A percentile compares a stretch with the other conserved stretches of the same genome.
phyloP scores from a whole-genome alignment of 2,888 invertebrate genomes.

The Cataglyphis altisquamis region DNA sequence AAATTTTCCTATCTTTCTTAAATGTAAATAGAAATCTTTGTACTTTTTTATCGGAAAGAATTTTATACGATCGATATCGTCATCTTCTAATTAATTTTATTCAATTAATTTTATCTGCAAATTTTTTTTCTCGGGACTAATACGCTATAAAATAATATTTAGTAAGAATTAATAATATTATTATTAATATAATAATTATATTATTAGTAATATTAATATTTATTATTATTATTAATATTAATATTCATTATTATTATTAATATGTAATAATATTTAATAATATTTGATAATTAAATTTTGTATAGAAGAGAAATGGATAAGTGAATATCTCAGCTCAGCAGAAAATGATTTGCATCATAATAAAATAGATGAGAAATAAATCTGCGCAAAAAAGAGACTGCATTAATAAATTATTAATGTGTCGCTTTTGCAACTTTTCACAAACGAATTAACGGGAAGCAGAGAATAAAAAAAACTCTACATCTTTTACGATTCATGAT shows the following conservation, averaged over 20 bases:
- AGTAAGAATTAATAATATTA: no score
- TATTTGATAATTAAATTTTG: not conserved
- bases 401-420: not conserved
- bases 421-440: not conserved
- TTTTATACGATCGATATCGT: not conserved
- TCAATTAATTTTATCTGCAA: not conserved
- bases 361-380: not conserved
- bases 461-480: not conserved
- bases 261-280: not conserved
- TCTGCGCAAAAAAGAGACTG: not conserved
- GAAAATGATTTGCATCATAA: not conserved
- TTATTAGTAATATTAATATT: no score
- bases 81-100: not conserved
- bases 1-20: slow-evolving; percentile 20
- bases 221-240: no score
- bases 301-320: not conserved
- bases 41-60: not conserved
- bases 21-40: slow-evolving; percentile 63
- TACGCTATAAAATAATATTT: not conserved
- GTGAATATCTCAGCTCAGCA: not conserved
- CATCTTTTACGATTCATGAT: slow-evolving; percentile 39
- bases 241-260: no score
- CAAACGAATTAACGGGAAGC: not conserved
- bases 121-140: not conserved
- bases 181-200: no score